phyloP scores from a whole-genome alignment of 2,888 invertebrate genomes.

The Acleris literana region DNA sequence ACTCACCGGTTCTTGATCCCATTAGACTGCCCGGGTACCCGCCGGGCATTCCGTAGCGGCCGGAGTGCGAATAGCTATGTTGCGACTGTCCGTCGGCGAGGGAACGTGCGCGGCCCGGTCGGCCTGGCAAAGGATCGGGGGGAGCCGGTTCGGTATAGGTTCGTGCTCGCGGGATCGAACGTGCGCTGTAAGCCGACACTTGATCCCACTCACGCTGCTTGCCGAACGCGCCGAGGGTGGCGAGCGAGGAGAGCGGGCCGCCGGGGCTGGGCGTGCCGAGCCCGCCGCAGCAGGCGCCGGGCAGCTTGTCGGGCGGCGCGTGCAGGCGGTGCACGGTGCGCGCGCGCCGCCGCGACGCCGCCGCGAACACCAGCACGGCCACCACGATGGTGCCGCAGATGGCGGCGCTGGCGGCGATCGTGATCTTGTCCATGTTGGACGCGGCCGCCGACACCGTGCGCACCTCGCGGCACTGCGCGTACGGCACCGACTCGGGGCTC shows the following conservation, averaged over 20 bases:
- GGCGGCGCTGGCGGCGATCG: constrained; percentile 95
- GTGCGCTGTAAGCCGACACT: constrained; percentile 94
- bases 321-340: constrained; percentile 88
- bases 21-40: constrained; percentile 88
- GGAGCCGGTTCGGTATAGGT: constrained; percentile 87
- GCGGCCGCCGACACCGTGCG: constrained; percentile 92
- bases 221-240: constrained; percentile 92
- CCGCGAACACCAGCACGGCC: constrained; percentile 94
- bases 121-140: constrained; percentile 90
- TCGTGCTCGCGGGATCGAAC: constrained; percentile 94
- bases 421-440: constrained; percentile 97
- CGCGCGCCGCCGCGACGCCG: constrained; percentile 91
- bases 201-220: constrained; percentile 89
- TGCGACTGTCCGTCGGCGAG: constrained; percentile 95
- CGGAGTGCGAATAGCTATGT: constrained; percentile 93
- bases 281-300: constrained; percentile 91
- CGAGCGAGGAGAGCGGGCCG: constrained; percentile 91
- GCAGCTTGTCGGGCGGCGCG: constrained; percentile 87
- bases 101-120: constrained; percentile 90
- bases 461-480: constrained; percentile 94
- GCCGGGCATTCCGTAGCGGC: constrained; percentile 88
- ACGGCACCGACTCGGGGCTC: constrained; percentile 93
- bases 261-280: constrained; percentile 90
- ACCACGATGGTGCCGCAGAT: constrained; percentile 96
- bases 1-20: constrained; percentile 78